Percentiles rank a stretch among this genome's conserved stretches.
Evolutionary conservation across 2,888 invertebrate species (phyloP).

Genomic region (Synergus japonicus): DNA sequence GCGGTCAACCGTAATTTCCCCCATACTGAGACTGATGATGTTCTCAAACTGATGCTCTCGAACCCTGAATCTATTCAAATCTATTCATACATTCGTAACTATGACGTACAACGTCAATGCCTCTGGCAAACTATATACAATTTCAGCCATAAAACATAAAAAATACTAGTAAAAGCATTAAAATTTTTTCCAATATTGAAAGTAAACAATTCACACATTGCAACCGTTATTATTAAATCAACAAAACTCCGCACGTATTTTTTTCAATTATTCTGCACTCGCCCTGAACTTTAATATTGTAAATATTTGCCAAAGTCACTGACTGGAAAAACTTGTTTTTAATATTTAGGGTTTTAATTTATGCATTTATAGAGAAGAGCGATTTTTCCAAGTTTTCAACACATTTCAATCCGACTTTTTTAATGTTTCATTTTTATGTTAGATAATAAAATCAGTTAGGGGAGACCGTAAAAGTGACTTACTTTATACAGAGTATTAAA

Average conservation of each 20-base stretch:
- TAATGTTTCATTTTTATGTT: too few species aligned
- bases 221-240: neutral
- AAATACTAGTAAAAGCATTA: neutral
- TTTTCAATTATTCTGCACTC: neutral
- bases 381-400: too few species aligned
- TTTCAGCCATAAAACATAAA: neutral
- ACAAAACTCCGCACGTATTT: neutral
- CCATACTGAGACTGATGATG: slow-evolving; percentile 30
- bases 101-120: neutral
- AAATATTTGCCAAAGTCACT: neutral
- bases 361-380: too few species aligned
- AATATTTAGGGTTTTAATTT: too few species aligned
- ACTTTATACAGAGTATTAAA: too few species aligned
- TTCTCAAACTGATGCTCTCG: slow-evolving; percentile 17
- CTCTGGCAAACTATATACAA: neutral
- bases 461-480: too few species aligned
- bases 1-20: slow-evolving; percentile 60
- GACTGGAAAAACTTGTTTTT: too few species aligned
- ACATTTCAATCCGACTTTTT: too few species aligned
- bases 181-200: neutral
- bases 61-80: slow-evolving; percentile 35
- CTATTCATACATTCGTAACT: slow-evolving; percentile 32
- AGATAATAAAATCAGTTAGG: too few species aligned
- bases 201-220: slow-evolving; percentile 8
- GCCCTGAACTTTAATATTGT: neutral